Base-by-base conservation (phyloP, 2,113 vertebrate genomes). In the Oenanthe melanoleuca region DNA sequence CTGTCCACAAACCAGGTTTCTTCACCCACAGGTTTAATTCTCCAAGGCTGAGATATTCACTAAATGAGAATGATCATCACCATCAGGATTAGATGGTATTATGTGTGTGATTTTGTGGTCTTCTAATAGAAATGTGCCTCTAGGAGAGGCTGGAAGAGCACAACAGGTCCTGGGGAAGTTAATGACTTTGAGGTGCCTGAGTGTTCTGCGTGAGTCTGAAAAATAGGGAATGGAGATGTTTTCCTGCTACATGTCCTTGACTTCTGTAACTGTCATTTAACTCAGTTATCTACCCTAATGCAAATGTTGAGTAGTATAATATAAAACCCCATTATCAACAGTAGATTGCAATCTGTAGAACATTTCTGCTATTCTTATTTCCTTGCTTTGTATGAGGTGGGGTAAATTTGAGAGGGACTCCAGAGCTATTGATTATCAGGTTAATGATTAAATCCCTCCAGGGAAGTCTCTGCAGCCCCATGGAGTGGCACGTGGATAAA, bases 221-320 rank as follows among this genome's bases (percentile, higher is more conserved):
- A 79, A 74, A 40, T 1, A 56, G 33, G 53, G 59, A 59, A 56
- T 45, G 23, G 49, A 55, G 40, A 22, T 38, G 8, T 63, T 92
- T 88, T 90, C 67, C 55, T 70, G 17, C 47, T 71, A 0, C 40
- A 16, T 22, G 60, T 56, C 85, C 59, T 91, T 88, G 89, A 56
- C 57, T 81, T 81, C 44, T 95, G 84, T 71, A 56, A 89, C 78
- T 85, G 57, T 92, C 56, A 63, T 82, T 85, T 88, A 69, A 49
- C 44, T 87, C 4, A 0, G 21, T 79, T 89, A 93, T 82, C 78
- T 79, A 40, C 45, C 20, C 67, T 79, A 56, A 87, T 52, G 85
- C 44, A 75, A 91, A 33, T 44, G 37, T 6, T 91, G 65, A 60
- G 53, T 44, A 87, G 64, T 31, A 11, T 21, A 49, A 72, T 57